These are phyloP conservation scores for Alsophila aescularia DNA, from an alignment of 2,888 invertebrate genomes.

Conservation along the genomic window DNA sequence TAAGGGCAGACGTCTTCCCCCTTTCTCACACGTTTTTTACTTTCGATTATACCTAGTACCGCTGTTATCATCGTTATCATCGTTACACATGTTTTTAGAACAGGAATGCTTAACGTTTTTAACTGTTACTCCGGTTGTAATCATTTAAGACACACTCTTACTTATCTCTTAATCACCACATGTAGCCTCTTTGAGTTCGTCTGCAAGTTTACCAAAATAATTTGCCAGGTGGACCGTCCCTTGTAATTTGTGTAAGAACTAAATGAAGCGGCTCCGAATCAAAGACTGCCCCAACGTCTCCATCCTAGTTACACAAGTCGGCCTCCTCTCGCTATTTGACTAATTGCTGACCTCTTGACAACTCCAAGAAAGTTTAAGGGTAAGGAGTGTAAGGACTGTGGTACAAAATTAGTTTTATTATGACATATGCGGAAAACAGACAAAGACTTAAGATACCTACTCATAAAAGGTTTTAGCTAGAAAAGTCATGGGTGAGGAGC, in stretches of 20 bases:
- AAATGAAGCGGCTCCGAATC: constrained; percentile 23
- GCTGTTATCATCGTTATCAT: too few relatives aligned
- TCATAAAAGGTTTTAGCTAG: too few relatives aligned
- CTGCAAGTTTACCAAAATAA: background rate
- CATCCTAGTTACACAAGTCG: constrained; percentile 32
- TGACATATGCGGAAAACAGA: background rate
- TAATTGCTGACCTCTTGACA: constrained; percentile 34
- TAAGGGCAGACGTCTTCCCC: too few relatives aligned
- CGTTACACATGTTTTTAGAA: too few relatives aligned
- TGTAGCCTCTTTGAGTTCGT: background rate
- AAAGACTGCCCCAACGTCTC: constrained; percentile 7
- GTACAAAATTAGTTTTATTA: constrained; percentile 1
- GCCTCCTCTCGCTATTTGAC: constrained; percentile 33
- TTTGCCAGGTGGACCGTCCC: constrained; percentile 12
- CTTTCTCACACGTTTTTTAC: too few relatives aligned
- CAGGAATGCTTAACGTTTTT: too few relatives aligned
- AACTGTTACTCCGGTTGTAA: too few relatives aligned
- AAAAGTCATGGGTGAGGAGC: too few relatives aligned
- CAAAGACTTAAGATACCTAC: too few relatives aligned
- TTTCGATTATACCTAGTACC: too few relatives aligned
- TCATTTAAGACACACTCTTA: too few relatives aligned
- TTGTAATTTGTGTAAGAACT: constrained; percentile 13
- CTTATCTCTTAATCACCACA: background rate
- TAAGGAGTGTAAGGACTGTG: constrained; percentile 17
- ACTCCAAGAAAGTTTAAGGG: constrained; percentile 22